Evolutionary conservation across 2,113 vertebrate species (phyloP), one percentile per base, ranked within the genome.

Genomic region (Origma solitaria): DNA sequence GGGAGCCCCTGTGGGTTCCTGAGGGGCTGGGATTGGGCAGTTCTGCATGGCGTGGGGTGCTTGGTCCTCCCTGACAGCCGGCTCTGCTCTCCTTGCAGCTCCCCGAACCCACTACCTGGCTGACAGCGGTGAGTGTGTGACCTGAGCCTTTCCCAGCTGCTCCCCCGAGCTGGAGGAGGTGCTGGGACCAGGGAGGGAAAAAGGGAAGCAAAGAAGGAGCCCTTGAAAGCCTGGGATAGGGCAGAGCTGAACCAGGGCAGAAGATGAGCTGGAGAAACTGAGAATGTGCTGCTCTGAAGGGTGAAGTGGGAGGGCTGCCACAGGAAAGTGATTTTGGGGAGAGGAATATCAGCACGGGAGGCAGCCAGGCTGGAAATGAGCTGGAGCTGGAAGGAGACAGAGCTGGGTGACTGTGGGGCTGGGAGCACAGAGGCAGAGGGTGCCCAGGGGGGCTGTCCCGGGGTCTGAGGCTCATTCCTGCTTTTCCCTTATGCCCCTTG

Each of bases 71-170:
- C 76, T 95, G 86, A 97, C 14, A 1, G 65, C 8, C 0, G 0
- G 40, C 79, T 95, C 47, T 97, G 86, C 92, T 98, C 84, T 82
- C 85, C 51, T 95, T 98, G 88, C 98, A 99, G 99, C 99, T 96
- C 98, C 98, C 51, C 98, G 98, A 40, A 98, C 97, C 5, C 98
- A 98, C 83, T 99, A 98, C 97, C 98, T 98, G 90, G 97, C 98
- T 2, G 99, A 99, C 93, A 99, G 98, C 6, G 99, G 99, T 99
- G 98, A 96, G 99, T 98, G 62, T 49, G 58, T 10, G 53, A 35
- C 23, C 82, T 27, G 18, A 21, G 93, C 78, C 40, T 68, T 44
- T 51, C 23, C 9, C 1, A 0, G 31, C 83, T 10, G 10, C 19
- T 81, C 37, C 40, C 35, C n/a, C 0, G 2, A 31, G 54, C 38